Base-by-base conservation (phyloP, 2,888 invertebrate genomes). In the Chaetogeoica ovagalla region DNA sequence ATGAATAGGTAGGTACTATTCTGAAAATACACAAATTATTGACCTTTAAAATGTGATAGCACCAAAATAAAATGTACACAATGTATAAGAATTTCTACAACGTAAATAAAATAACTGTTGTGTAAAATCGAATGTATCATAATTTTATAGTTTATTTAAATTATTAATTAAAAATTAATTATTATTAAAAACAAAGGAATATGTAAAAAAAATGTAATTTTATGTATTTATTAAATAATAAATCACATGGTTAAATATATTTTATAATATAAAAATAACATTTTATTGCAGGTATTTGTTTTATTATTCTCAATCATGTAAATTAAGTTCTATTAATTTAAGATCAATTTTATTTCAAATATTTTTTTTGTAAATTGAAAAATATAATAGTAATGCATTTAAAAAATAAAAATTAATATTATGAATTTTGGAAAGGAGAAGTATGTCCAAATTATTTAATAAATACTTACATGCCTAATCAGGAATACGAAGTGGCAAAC, bases 11-110 rank as follows among this genome's bases (percentile, higher is more conserved):
- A 71, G 19, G 37, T 21, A 39, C 57, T 17, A 52, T 37, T 15
- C 17, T 17, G 9, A 19, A 74, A 63, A 73, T 43, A 59, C 15
- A 76, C 13, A 68, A 68, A 68, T 57, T 68, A 59, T 76, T 76
- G 59, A 76, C 66, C 75, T 68, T 76, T 68, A 68, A 57, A 75
- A 75, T 55, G 23, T 19, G 65, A 76, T 75, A 68, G 23, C 59
- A 17, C 57, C 4, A 19, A 57, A 17, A 55, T 19, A 66, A 39
- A 39, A 3, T 60, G 48, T 60, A 69, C 48, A 72, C 60, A 62
- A 30, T 15, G 37, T 57, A 70, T 9, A 65, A 30, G 7, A 43
- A 15, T 74, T 74, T 17, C 65, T 6, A 21, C 37, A 57, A 7
- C n/a, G 1, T 19, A 72, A 1, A 48, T 13, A 66, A 43, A 68